Evolutionary conservation across 35 echinoderm and acorn worm species (phyloP).

Genomic region (Ophioderma brevispina): DNA sequence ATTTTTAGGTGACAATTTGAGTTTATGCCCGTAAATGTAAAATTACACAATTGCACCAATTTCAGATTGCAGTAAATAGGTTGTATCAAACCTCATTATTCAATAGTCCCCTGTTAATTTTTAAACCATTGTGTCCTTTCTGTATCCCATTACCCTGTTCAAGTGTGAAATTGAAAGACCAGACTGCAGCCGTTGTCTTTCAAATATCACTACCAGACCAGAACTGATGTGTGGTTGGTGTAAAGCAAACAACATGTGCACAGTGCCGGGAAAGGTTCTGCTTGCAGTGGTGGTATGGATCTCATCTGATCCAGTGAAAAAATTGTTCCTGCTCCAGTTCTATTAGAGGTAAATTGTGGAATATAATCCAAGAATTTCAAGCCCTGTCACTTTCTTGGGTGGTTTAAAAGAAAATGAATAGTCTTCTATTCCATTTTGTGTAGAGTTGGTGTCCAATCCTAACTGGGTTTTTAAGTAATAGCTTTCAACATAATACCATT

Average conservation of each 20-base stretch:
- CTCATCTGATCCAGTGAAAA: no score
- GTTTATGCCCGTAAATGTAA: background rate
- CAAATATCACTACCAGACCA: background rate
- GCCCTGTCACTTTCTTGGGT: no score
- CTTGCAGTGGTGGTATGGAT: no score
- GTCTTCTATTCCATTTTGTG: no score
- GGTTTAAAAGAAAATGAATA: no score
- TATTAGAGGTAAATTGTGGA: no score
- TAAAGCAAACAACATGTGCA: background rate
- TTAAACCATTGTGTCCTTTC: background rate
- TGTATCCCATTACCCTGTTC: constrained; percentile 16
- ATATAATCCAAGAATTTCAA: no score
- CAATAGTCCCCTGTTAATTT: background rate
- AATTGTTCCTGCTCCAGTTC: no score
- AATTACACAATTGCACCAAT: background rate
- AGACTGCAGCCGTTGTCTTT: constrained; percentile 72
- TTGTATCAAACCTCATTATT: no score
- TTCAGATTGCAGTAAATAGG: background rate
- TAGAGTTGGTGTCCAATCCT: no score
- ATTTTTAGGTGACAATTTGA: background rate
- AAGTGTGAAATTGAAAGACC: constrained; percentile 52
- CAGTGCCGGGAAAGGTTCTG: background rate
- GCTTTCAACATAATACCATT: no score
- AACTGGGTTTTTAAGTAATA: no score
- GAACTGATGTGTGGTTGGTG: constrained; percentile 49